Conservation (phyloP, 2,113 vertebrate species). For the Sturnus vulgaris region DNA sequence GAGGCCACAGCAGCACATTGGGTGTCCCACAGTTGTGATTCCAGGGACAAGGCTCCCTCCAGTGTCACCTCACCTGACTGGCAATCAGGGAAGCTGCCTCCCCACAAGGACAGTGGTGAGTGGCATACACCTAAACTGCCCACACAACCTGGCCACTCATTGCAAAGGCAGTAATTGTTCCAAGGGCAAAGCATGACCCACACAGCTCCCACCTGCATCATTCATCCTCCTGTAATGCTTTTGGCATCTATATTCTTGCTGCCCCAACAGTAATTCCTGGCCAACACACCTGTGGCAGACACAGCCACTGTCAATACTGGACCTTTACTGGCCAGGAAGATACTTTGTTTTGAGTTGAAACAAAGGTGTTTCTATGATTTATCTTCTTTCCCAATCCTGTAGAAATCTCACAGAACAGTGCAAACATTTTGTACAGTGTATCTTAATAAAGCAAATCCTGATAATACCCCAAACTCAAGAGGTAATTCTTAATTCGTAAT, state of each 20-base stretch:
- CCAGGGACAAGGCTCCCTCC: neutral
- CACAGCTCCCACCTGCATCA: neutral
- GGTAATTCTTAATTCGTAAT: neutral
- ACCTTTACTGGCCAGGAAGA: neutral
- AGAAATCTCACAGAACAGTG: neutral
- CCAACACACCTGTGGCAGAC: neutral
- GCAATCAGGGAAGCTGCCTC: neutral
- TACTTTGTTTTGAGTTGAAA: neutral
- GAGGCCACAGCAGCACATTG: neutral
- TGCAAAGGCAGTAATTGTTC: neutral
- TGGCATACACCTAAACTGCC: neutral
- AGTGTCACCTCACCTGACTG: neutral
- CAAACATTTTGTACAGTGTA: neutral
- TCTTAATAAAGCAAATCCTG: neutral
- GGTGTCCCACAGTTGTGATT: fast-evolving
- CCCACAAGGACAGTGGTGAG: neutral
- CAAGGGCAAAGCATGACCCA: neutral
- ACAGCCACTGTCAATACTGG: neutral
- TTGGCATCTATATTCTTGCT: neutral
- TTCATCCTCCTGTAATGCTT: neutral
- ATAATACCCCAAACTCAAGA: neutral
- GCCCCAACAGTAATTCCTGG: neutral
- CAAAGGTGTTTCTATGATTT: neutral
- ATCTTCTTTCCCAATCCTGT: neutral
- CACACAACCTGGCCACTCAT: neutral